A percentile compares a stretch with the other conserved stretches of the same genome.
Evolutionary conservation across 2,113 vertebrate species (phyloP).

Genomic region (Callocephalon fimbriatum): DNA sequence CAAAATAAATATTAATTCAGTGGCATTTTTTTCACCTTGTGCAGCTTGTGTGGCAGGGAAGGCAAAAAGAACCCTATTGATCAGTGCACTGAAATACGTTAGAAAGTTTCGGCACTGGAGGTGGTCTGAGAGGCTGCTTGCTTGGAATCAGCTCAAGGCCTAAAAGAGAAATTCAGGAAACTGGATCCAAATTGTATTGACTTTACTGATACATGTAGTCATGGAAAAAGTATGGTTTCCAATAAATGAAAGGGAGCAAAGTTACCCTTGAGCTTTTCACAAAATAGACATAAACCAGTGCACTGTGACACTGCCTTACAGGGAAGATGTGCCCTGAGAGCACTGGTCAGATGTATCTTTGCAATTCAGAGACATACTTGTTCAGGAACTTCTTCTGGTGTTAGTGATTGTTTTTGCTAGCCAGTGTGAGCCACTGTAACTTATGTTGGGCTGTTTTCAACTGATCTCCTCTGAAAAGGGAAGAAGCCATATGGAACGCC

Average conservation of each 20-base stretch:
- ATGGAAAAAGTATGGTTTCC: background rate
- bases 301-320: background rate
- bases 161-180: background rate
- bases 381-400: background rate
- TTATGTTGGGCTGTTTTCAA: background rate
- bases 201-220: background rate
- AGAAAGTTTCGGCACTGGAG: constrained; percentile 23
- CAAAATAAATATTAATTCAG: constrained; percentile 80
- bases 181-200: background rate
- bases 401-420: background rate
- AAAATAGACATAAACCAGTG: background rate
- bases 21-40: constrained; percentile 68
- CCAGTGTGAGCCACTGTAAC: background rate
- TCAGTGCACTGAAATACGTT: constrained; percentile 46
- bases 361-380: background rate
- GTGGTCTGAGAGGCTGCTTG: background rate
- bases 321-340: background rate
- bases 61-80: constrained; percentile 50
- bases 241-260: background rate
- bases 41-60: constrained; percentile 38
- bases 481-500: background rate
- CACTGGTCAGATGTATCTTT: background rate
- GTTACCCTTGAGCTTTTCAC: background rate
- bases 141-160: background rate
- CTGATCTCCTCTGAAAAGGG: background rate